These are phyloP conservation scores for Toxotes chatareus DNA, from an alignment of 2,113 vertebrate genomes.

Conservation along the genomic window DNA sequence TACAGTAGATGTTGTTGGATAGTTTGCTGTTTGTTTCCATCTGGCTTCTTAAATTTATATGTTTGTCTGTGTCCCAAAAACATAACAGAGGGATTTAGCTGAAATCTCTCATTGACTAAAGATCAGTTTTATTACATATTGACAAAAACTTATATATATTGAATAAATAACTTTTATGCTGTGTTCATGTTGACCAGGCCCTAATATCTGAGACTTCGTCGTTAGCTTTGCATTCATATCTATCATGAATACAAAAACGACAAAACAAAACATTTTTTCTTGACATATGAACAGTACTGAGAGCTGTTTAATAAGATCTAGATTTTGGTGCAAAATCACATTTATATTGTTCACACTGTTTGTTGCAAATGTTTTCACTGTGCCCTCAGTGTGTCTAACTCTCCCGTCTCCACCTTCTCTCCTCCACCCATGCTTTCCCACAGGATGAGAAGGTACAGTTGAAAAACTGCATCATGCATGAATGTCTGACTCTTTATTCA, in stretches of 20 bases:
- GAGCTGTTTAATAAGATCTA: neutral
- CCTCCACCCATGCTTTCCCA: slow-evolving; percentile 82
- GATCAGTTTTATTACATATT: neutral
- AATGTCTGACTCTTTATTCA: slow-evolving; percentile 17
- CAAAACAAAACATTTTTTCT: neutral
- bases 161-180: neutral
- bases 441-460: slow-evolving; percentile 98
- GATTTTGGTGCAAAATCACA: neutral
- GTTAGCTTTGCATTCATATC: neutral
- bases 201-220: neutral
- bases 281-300: neutral
- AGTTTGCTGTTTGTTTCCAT: neutral
- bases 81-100: neutral
- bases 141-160: neutral
- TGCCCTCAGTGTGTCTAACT: slow-evolving; percentile 61
- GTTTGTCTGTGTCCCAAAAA: slow-evolving; percentile 22
- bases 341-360: neutral
- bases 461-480: slow-evolving; percentile 39
- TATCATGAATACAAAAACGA: neutral
- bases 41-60: slow-evolving; percentile 28
- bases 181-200: neutral
- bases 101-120: neutral
- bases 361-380: slow-evolving; percentile 37
- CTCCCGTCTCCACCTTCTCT: slow-evolving; percentile 81
- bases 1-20: neutral